Evolutionary conservation across 2,113 vertebrate genomes (phyloP).

Genomic region (Pagrus major): DNA sequence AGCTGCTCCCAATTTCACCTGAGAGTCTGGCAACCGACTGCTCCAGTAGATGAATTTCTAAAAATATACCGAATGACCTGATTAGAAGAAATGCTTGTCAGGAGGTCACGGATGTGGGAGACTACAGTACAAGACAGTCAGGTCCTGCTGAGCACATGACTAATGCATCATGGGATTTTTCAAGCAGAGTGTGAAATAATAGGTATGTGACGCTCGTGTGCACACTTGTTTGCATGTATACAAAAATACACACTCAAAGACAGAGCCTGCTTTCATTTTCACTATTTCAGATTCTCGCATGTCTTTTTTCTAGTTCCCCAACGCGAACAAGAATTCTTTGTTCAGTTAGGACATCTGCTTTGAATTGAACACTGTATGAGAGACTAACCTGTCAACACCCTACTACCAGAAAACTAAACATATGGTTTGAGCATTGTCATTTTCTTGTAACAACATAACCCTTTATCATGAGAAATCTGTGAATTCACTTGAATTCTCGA

Average conservation of each 20-base stretch:
- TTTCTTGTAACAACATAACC: no score
- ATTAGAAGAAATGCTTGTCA: slow-evolving; percentile 48
- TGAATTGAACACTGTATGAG: no score
- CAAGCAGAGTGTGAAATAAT: background rate
- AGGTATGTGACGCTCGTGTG: background rate
- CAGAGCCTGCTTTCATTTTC: background rate
- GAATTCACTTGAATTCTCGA: no score
- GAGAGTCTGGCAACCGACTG: background rate
- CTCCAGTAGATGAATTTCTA: slow-evolving; percentile 28
- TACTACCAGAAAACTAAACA: no score
- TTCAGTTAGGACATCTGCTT: no score
- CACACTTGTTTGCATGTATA: background rate
- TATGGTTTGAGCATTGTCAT: no score
- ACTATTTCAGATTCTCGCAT: background rate
- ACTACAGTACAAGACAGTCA: background rate
- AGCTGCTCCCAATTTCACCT: slow-evolving; percentile 28
- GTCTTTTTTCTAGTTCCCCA: no score
- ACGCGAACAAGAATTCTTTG: no score
- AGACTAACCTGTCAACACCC: no score
- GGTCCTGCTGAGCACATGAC: background rate
- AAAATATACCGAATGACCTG: slow-evolving; percentile 51
- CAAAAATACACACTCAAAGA: background rate
- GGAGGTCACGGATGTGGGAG: slow-evolving; percentile 37
- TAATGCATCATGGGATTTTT: slow-evolving; percentile 8
- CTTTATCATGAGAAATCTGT: no score